Evolutionary conservation across 2,888 invertebrate species (phyloP).

Genomic region (Apeira syringaria): DNA sequence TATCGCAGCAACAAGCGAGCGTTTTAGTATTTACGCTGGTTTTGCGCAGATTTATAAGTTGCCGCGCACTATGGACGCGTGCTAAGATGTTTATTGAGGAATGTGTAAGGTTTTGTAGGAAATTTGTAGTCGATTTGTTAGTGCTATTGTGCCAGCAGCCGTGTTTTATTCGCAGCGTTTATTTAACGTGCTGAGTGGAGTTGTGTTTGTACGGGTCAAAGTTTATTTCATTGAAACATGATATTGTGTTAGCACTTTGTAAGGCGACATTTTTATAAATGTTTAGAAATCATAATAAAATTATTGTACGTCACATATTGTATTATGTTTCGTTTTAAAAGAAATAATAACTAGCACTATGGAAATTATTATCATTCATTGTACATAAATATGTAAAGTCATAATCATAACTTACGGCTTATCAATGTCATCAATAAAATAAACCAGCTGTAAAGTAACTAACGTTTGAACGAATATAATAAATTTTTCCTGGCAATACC

Average conservation of each 20-base stretch:
- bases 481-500: slow-evolving; percentile 20
- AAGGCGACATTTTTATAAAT: background rate
- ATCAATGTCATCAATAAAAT: slow-evolving; percentile 5
- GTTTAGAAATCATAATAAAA: background rate
- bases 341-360: no score
- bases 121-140: slow-evolving; percentile 62
- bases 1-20: slow-evolving; percentile 13
- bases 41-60: slow-evolving; percentile 53
- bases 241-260: background rate
- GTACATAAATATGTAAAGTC: no score
- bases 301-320: no score
- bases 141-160: slow-evolving; percentile 30
- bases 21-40: slow-evolving; percentile 37
- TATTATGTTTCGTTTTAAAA: no score
- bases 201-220: slow-evolving; percentile 2
- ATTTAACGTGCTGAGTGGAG: slow-evolving; percentile 13
- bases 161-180: slow-evolving; percentile 22
- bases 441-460: slow-evolving; percentile 7
- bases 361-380: no score
- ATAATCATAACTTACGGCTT: slow-evolving; percentile 1
- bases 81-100: slow-evolving; percentile 59
- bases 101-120: slow-evolving; percentile 53
- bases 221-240: slow-evolving; percentile 14
- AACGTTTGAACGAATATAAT: slow-evolving; percentile 11
- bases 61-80: slow-evolving; percentile 39